Conservation (phyloP, 2,888 invertebrate species). For the Argyresthia albistria region DNA sequence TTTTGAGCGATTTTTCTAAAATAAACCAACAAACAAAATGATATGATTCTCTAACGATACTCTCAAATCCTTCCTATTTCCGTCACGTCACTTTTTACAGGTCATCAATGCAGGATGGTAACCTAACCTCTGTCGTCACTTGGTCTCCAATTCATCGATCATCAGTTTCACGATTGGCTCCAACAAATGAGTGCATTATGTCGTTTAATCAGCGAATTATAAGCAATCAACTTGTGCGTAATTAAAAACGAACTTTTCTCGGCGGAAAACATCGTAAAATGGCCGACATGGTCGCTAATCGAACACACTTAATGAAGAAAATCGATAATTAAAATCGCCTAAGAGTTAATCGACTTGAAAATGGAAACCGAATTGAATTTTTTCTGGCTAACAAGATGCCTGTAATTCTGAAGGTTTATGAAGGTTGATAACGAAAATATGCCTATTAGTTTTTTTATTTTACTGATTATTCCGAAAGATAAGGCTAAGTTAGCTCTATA, state of each 20-base stretch:
- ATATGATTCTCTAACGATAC: background rate
- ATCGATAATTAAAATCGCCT: conserved; percentile 60
- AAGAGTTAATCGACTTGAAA: conserved; percentile 63
- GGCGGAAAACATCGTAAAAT: conserved; percentile 46
- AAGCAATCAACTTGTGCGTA: conserved; percentile 38
- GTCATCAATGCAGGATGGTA: too few relatives aligned
- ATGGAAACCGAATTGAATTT: conserved; percentile 35
- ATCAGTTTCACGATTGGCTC: conserved; percentile 10
- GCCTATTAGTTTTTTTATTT: too few relatives aligned
- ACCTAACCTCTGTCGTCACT: too few relatives aligned
- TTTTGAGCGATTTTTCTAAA: conserved; percentile 33
- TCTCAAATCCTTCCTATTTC: background rate
- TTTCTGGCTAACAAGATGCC: background rate
- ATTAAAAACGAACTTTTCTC: conserved; percentile 43
- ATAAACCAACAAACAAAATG: background rate
- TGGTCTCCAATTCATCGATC: background rate
- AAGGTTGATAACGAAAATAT: too few relatives aligned
- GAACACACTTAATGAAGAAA: conserved; percentile 62
- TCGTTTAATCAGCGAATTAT: conserved; percentile 45
- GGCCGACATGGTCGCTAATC: conserved; percentile 63
- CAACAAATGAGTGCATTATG: conserved; percentile 29
- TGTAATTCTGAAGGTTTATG: too few relatives aligned
- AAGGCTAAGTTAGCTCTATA: too few relatives aligned
- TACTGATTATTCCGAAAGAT: too few relatives aligned
- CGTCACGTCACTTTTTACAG: too few relatives aligned